phyloP scores from a whole-genome alignment of 2,888 invertebrate species.

The Notodonta dromedarius region DNA sequence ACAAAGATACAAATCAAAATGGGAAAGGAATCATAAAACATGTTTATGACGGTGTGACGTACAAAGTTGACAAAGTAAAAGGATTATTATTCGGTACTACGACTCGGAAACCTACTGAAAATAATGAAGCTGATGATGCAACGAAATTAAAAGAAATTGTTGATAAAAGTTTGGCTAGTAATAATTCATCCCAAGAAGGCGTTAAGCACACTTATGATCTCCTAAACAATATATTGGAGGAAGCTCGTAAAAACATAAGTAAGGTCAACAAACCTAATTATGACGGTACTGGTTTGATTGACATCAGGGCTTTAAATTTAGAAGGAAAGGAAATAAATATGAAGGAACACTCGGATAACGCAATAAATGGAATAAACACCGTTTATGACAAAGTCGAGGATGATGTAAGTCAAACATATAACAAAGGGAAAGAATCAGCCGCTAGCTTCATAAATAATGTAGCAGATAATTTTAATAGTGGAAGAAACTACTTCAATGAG shows the following conservation, averaged over 20 bases:
- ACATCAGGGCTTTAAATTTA: conserved; percentile 15
- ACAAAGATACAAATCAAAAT: conserved; percentile 23
- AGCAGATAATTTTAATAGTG: conserved; percentile 14
- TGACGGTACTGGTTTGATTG: conserved; percentile 27
- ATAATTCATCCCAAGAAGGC: neutral
- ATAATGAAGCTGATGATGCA: conserved; percentile 6
- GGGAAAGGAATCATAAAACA: conserved; percentile 33
- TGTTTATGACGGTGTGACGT: conserved; percentile 28
- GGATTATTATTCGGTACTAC: conserved; percentile 16
- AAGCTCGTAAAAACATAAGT: conserved; percentile 14
- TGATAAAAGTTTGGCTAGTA: conserved; percentile 7
- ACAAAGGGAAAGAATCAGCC: conserved; percentile 7
- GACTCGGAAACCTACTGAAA: conserved; percentile 1
- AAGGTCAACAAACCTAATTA: conserved; percentile 8
- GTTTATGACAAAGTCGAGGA: conserved; percentile 17
- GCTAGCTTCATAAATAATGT: conserved; percentile 11
- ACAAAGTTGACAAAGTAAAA: conserved; percentile 26
- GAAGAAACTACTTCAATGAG: conserved; percentile 6
- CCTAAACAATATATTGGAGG: neutral
- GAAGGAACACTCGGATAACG: conserved; percentile 9
- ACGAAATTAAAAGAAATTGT: conserved; percentile 8
- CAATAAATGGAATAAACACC: conserved; percentile 17
- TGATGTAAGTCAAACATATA: neutral
- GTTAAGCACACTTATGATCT: neutral
- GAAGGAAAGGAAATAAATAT: conserved; percentile 1